Evolutionary conservation across 92 coral and sea anemone genomes (phyloP), one percentile per base, ranked within the genome.

Genomic region (Porites evermanni): DNA sequence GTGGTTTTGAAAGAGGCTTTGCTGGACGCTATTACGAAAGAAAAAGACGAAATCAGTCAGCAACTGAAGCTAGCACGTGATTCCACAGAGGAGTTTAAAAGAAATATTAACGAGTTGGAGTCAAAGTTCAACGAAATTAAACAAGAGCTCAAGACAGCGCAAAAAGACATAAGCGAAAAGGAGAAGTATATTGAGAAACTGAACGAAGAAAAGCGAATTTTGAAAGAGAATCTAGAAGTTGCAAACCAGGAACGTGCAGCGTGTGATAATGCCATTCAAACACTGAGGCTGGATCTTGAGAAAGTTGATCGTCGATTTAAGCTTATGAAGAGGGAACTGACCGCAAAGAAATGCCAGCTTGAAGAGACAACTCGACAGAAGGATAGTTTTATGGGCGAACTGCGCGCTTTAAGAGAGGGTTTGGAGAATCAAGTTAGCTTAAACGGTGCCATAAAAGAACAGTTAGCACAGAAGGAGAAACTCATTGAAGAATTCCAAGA

Each of bases 301-400:
- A 97, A 95, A 88, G 99, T 93, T 6, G 95, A 93, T 65, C 95
- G 98, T 21, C 92, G 98, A 29, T 92, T 93, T 65, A 95, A 95
- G 83, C 75, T 95, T 50, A 93, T 95, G 98, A 93, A 93, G 65
- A 90, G 94, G 60, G 98, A 95, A 79, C 63, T 93, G 63, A 17
- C 92, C 12, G 84, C 82, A 10, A 95, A 95, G 78, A 88, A 83
- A 38, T 56, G 79, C 12, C 93, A 90, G 23, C 96, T 95, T 10
- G 94, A 95, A 70, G 91, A 92, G 74, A 79, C 90, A 32, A 83
- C 85, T 4, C 82, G 77, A 23, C 94, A 93, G 26, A 93, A 95
- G 44, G 91, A 93, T 76, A 87, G 79, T 24, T 90, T 93, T 16
- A 72, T 80, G 19, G 67, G 68, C 21, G 98, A 95, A 72, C 81